These are phyloP conservation scores for Gonatopus flavifemur DNA, from an alignment of 1,140 invertebrate genomes.

Conservation along the genomic window DNA sequence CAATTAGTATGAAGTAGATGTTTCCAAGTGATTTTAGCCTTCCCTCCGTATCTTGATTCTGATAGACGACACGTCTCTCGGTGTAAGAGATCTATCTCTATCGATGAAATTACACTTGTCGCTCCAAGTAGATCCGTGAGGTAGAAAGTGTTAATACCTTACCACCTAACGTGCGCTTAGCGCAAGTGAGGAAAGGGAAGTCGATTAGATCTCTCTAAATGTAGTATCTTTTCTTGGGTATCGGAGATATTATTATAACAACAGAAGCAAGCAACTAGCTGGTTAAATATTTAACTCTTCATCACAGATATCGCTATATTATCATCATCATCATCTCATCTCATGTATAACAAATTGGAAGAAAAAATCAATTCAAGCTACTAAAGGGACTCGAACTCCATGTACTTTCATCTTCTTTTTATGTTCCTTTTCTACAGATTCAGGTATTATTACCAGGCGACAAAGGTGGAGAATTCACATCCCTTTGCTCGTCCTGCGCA, in stretches of 20 bases:
- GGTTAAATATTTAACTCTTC: no score
- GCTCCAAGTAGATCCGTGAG: slow-evolving; percentile 1
- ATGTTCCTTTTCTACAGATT: slow-evolving; percentile 13
- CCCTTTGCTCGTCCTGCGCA: slow-evolving; percentile 52
- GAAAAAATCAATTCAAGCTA: no score
- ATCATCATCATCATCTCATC: no score
- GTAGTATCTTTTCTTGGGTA: neutral
- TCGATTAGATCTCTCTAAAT: slow-evolving; percentile 26
- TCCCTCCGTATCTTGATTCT: no score
- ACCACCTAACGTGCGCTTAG: slow-evolving; percentile 17
- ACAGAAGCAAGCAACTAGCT: neutral
- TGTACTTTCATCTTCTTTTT: neutral
- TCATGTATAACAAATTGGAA: no score
- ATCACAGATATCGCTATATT: no score
- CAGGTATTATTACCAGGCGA: slow-evolving; percentile 55
- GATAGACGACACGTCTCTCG: no score
- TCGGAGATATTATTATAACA: neutral
- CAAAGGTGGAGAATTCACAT: slow-evolving; percentile 43
- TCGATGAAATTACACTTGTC: no score
- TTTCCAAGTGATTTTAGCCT: no score
- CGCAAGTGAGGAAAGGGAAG: slow-evolving; percentile 16
- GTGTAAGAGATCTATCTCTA: no score
- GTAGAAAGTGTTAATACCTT: slow-evolving; percentile 26
- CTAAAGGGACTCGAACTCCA: no score
- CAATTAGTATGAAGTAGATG: no score